Percentiles rank a stretch among this genome's conserved stretches.
These are phyloP conservation scores for Netta rufina DNA, from an alignment of 2,797 vertebrate genomes.

Conservation along the genomic window DNA sequence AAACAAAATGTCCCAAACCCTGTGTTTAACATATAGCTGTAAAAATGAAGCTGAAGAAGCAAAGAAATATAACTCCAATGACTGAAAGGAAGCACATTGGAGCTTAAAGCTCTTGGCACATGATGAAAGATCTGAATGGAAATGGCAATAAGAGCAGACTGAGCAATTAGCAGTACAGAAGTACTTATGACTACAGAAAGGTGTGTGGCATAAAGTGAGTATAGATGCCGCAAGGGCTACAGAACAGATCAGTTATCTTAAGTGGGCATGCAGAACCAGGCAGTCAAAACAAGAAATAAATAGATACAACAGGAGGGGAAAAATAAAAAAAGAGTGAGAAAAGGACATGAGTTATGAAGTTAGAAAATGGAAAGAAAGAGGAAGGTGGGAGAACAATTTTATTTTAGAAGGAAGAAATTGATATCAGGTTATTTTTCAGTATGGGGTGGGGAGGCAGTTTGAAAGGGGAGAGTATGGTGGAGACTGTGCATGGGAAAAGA, in stretches of 20 bases:
- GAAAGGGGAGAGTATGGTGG: not conserved
- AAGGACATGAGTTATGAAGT: rapidly evolving
- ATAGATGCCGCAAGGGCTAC: not conserved
- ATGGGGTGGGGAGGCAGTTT: not conserved
- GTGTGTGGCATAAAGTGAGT: not conserved
- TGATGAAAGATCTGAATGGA: not conserved
- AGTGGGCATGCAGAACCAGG: not conserved
- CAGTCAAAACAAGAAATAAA: conserved; percentile 1
- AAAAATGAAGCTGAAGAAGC: not conserved
- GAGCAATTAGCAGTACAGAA: not conserved
- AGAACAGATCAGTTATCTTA: not conserved
- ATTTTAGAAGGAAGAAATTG: not conserved
- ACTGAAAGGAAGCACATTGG: not conserved
- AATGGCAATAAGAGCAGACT: not conserved
- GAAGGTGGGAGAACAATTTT: not conserved
- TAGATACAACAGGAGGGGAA: not conserved
- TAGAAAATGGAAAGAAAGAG: not conserved
- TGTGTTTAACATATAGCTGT: not conserved
- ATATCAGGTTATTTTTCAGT: not conserved
- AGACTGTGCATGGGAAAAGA: not conserved
- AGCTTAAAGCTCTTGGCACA: not conserved
- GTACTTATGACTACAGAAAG: not conserved
- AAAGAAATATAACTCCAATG: not conserved
- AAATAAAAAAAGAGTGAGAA: not conserved
- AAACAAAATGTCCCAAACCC: not conserved